Conservation (phyloP, 30 jellyfish, hydroid and myxozoan genomes). For the Rhopilema esculentum region DNA sequence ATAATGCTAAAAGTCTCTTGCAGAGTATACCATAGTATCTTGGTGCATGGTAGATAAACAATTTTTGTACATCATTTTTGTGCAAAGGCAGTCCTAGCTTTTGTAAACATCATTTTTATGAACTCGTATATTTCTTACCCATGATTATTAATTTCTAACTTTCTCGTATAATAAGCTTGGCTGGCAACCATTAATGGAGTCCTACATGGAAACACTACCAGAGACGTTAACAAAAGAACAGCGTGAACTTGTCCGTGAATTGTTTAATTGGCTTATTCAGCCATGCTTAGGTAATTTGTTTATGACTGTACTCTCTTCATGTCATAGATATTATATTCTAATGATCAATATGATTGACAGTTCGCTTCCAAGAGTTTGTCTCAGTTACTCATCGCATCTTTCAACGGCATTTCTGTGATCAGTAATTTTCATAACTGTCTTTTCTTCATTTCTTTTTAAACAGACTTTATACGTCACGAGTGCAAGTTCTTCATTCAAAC, state of each 20-base stretch:
- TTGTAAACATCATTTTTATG: no score
- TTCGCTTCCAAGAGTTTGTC: background rate
- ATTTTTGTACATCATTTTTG: no score
- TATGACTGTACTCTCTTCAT: background rate
- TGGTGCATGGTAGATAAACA: no score
- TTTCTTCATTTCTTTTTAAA: background rate
- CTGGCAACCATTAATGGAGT: constrained; percentile 95
- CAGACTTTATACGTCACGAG: constrained; percentile 87
- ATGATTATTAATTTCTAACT: no score
- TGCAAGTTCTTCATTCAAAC: constrained; percentile 86
- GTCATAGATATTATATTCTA: no score
- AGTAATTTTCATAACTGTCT: background rate
- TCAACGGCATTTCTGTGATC: background rate
- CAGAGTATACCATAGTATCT: no score
- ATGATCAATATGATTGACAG: no score
- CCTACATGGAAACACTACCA: constrained; percentile 83
- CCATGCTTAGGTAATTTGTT: constrained; percentile 86
- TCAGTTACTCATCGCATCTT: background rate
- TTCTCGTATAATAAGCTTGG: constrained; percentile 79
- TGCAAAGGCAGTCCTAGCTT: no score
- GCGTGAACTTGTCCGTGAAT: constrained; percentile 73
- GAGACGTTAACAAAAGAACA: constrained; percentile 90
- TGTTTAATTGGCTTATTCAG: constrained; percentile 94
- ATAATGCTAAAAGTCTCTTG: background rate
- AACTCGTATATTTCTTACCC: no score